These are phyloP conservation scores for Gavialis gangeticus DNA, from an alignment of 2,113 vertebrate species.

Conservation along the genomic window DNA sequence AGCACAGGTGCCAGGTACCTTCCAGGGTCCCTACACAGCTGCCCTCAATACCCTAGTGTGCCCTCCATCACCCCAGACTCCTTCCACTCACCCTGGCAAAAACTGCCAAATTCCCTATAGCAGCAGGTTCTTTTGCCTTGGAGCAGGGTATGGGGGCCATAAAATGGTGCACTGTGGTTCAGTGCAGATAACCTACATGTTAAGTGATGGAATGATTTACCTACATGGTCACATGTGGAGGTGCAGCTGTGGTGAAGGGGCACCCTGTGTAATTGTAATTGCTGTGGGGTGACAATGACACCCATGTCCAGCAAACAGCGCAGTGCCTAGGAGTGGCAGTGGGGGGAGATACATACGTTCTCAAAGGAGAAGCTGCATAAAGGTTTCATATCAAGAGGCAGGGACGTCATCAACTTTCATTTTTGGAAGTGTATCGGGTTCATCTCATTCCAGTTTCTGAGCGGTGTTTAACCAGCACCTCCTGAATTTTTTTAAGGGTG, in stretches of 20 bases:
- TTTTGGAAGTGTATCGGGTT: accelerated
- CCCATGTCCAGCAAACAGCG: background rate
- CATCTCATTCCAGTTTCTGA: background rate
- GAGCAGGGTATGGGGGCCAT: accelerated
- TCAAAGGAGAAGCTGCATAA: background rate
- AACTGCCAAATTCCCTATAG: background rate
- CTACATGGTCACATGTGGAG: background rate
- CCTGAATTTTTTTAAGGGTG: background rate
- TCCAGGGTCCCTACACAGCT: background rate
- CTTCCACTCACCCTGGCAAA: background rate
- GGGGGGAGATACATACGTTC: accelerated
- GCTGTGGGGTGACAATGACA: no score
- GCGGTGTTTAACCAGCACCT: accelerated
- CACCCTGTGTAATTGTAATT: accelerated
- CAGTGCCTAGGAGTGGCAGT: no score
- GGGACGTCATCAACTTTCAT: accelerated
- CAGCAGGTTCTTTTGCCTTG: background rate
- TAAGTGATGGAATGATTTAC: background rate
- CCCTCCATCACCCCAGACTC: no score
- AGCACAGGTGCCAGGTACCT: background rate
- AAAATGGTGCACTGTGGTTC: background rate
- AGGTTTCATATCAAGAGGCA: background rate
- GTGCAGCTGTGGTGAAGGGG: background rate
- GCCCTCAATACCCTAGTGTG: no score
- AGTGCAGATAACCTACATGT: background rate